A percentile compares a stretch with the other conserved stretches of the same genome.
phyloP scores from a whole-genome alignment of 2,113 vertebrate species.

The Rostratula benghalensis region DNA sequence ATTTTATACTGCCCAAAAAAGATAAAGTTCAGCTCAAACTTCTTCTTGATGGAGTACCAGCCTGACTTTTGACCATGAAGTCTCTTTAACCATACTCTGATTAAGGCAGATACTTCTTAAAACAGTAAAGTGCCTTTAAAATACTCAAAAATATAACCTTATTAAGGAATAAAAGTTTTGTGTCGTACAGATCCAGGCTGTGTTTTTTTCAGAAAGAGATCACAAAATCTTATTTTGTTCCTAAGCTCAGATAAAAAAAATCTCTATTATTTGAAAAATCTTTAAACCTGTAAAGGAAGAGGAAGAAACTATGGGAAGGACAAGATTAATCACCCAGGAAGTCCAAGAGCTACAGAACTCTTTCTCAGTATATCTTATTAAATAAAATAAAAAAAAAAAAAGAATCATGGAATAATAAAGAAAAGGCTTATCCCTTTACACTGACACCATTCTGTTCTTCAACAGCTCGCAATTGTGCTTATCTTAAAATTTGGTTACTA shows the following conservation, averaged over 20 bases:
- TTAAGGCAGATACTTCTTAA: not conserved
- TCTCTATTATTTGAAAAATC: not conserved
- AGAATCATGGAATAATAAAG: not conserved
- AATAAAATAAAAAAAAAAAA: not conserved
- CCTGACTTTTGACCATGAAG: not conserved
- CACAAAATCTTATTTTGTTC: not conserved
- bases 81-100: not conserved
- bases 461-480: not conserved
- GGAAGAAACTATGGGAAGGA: not conserved
- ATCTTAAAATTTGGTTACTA: not conserved
- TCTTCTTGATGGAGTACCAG: not conserved
- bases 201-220: not conserved
- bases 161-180: not conserved
- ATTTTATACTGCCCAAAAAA: not conserved
- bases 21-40: not conserved
- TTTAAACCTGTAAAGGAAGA: not conserved
- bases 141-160: not conserved
- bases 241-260: not conserved
- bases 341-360: not conserved
- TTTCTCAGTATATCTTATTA: not conserved
- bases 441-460: not conserved
- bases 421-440: not conserved
- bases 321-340: not conserved
- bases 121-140: not conserved
- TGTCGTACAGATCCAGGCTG: not conserved